Percentiles rank a stretch among this genome's conserved stretches.
Evolutionary conservation across 1,140 invertebrate species (phyloP).

Genomic region (Nylanderia fulva): DNA sequence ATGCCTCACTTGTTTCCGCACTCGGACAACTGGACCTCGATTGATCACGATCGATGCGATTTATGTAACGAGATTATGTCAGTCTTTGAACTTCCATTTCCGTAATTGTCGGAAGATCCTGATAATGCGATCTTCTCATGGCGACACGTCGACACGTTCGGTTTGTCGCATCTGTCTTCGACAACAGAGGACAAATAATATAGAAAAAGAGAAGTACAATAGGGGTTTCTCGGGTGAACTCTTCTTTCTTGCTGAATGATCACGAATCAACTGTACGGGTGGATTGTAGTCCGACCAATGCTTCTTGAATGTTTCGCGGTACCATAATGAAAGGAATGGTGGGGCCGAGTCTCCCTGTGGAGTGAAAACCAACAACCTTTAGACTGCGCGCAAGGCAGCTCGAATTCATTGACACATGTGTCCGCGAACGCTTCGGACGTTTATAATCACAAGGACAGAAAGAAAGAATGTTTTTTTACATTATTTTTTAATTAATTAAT

Average conservation of each 20-base stretch:
- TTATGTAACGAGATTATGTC: background rate
- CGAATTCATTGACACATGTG: slow-evolving; percentile 11
- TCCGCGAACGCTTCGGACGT: background rate
- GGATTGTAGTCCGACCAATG: slow-evolving; percentile 54
- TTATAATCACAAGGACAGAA: background rate
- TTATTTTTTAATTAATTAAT: background rate
- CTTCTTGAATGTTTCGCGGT: slow-evolving; percentile 79
- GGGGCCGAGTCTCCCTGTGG: slow-evolving; percentile 56
- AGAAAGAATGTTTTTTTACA: background rate
- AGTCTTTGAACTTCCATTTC: slow-evolving; percentile 3
- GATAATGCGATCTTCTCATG: background rate
- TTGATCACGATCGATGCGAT: background rate
- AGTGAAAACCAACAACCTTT: slow-evolving; percentile 65
- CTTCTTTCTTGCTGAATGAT: slow-evolving; percentile 69
- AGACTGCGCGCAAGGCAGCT: background rate
- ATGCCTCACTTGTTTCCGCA: background rate
- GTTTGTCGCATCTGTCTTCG: background rate
- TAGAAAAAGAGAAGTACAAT: background rate
- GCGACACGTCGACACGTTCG: background rate
- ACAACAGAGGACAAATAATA: background rate
- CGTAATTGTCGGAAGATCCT: background rate
- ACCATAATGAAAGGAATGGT: slow-evolving; percentile 65
- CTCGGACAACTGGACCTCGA: background rate
- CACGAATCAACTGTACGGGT: slow-evolving; percentile 74
- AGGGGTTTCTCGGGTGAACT: background rate